These are phyloP conservation scores for Pteronotus mesoamericanus DNA, from an alignment of 2,797 vertebrate species.

Conservation along the genomic window DNA sequence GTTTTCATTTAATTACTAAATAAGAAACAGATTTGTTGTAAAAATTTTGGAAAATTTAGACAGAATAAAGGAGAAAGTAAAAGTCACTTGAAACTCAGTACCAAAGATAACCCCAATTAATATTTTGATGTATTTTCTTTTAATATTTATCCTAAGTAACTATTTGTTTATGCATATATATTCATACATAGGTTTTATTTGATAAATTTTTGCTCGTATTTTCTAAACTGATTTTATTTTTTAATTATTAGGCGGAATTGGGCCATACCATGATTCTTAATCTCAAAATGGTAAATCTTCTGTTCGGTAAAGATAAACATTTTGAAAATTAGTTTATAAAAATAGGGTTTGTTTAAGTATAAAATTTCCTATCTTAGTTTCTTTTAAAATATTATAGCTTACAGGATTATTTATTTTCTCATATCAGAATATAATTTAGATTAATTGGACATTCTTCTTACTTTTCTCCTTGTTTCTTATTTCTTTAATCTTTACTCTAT, in stretches of 20 bases:
- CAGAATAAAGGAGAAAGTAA: not conserved
- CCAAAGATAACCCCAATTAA: not conserved
- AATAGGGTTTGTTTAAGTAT: not conserved
- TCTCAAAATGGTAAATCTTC: not conserved
- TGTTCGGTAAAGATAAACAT: not conserved
- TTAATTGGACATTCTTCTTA: not conserved
- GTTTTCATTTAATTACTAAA: not conserved
- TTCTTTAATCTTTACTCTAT: not conserved
- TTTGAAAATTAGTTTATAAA: constrained; percentile 22
- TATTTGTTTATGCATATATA: not conserved
- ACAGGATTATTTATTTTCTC: not conserved
- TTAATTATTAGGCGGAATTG: not conserved
- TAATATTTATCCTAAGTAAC: not conserved
- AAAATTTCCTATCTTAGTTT: not conserved
- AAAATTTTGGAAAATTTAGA: constrained; percentile 6
- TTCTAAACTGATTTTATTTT: constrained; percentile 18
- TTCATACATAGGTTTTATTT: not conserved
- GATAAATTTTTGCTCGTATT: not conserved
- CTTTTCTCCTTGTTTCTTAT: not conserved
- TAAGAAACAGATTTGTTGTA: not conserved
- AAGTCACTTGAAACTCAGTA: not conserved
- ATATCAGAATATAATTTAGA: not conserved
- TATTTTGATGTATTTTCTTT: constrained; percentile 13
- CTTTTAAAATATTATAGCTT: not conserved
- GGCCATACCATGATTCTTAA: not conserved